phyloP scores from a whole-genome alignment of 2,888 invertebrate genomes.

The Trachelus iudaicus region DNA sequence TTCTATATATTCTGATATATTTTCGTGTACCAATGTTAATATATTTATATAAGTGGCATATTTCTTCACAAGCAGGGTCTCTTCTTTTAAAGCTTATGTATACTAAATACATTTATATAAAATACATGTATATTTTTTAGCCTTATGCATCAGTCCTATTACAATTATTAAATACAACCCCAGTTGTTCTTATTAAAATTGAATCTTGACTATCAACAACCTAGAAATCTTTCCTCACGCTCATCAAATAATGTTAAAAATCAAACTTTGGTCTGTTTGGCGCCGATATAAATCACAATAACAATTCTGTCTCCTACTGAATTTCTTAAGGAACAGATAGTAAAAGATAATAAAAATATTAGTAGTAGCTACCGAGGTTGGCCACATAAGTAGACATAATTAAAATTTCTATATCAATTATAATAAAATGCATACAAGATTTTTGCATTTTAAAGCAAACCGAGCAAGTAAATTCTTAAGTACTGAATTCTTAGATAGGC shows the following conservation, averaged over 20 bases:
- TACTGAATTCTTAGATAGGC: not conserved
- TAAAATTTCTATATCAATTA: not conserved
- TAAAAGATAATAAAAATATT: not conserved
- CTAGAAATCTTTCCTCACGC: not conserved
- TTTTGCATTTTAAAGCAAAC: not conserved
- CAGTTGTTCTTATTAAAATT: slow-evolving; percentile 10
- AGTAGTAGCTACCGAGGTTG: not conserved
- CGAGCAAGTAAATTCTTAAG: not conserved
- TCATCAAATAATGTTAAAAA: not conserved
- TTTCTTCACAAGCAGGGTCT: not conserved
- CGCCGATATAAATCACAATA: not conserved
- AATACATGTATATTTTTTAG: not conserved
- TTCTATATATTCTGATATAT: not conserved
- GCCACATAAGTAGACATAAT: not conserved
- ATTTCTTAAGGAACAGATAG: not conserved
- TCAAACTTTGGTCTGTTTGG: not conserved
- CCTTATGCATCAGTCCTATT: not conserved
- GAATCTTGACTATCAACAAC: not conserved
- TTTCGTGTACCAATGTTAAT: not conserved
- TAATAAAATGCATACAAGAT: not conserved
- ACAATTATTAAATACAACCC: slow-evolving; percentile 22
- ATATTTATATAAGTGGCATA: not conserved
- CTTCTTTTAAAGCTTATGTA: not conserved
- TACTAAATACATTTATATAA: not conserved
- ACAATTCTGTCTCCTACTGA: not conserved